phyloP scores from a whole-genome alignment of 30 jellyfish, hydroid and myxozoan genomes.

The Hydractinia symbiolongicarpus region DNA sequence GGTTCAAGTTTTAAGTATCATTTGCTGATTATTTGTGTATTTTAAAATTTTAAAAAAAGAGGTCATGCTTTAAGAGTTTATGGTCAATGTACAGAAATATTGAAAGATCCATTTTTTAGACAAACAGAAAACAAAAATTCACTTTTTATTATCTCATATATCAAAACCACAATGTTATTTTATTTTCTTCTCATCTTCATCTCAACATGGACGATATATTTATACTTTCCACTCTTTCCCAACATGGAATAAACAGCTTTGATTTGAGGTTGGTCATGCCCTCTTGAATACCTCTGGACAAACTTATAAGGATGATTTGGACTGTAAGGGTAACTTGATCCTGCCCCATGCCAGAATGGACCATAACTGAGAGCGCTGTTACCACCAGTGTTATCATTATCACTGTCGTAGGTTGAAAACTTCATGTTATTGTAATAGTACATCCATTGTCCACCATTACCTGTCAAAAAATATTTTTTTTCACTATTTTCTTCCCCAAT shows the following conservation, averaged over 20 bases:
- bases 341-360: conserved; percentile 1
- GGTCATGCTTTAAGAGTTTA: too few relatives aligned
- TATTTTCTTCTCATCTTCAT: conserved; percentile 4
- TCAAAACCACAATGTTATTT: neutral
- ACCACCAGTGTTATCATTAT: conserved; percentile 1
- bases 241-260: neutral
- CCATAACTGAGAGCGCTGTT: conserved; percentile 2
- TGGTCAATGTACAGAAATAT: too few relatives aligned
- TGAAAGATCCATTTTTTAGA: too few relatives aligned
- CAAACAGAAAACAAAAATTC: too few relatives aligned
- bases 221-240: neutral
- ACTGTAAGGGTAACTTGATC: neutral
- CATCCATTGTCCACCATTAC: neutral
- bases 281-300: neutral
- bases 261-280: conserved; percentile 2
- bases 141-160: too few relatives aligned
- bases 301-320: neutral
- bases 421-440: neutral
- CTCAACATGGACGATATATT: neutral
- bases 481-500: too few relatives aligned
- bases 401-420: conserved; percentile 4
- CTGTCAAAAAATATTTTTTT: neutral
- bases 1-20: too few relatives aligned
- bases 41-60: too few relatives aligned
- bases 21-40: too few relatives aligned